Evolutionary conservation across 2,113 vertebrate genomes (phyloP).

Genomic region (Phaethon lepturus): DNA sequence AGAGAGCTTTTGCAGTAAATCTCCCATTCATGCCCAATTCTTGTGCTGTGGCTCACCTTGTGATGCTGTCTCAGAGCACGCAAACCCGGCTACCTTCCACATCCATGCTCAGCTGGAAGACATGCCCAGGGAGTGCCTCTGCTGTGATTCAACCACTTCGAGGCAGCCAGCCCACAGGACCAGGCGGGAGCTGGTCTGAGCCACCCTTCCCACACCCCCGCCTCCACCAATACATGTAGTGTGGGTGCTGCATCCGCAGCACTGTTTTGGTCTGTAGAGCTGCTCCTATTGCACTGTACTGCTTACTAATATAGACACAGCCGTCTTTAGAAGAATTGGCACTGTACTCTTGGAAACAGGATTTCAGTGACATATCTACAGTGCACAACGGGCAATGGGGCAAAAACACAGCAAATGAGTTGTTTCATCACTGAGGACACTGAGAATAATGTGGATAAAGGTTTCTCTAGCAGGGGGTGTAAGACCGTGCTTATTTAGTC

Average conservation of each 20-base stretch:
- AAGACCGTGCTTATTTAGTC: background rate
- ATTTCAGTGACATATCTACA: background rate
- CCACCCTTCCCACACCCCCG: background rate
- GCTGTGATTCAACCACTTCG: background rate
- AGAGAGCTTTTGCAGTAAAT: background rate
- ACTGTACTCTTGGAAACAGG: rapidly evolving
- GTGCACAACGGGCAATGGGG: background rate
- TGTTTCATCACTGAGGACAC: background rate
- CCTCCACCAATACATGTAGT: background rate
- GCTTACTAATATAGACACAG: background rate
- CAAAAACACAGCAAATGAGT: background rate
- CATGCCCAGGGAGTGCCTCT: background rate
- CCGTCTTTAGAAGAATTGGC: background rate
- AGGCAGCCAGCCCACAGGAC: background rate
- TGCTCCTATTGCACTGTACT: background rate
- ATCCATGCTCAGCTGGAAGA: background rate
- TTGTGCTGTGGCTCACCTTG: background rate
- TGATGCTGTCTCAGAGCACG: rapidly evolving
- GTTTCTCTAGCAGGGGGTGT: background rate
- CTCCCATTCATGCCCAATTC: background rate
- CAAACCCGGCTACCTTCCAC: background rate
- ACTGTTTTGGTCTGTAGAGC: background rate
- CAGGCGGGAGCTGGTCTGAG: background rate
- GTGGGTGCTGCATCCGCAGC: background rate
- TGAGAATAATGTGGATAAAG: background rate